Evolutionary conservation across 1,140 invertebrate genomes (phyloP), one percentile per base, ranked within the genome.

Genomic region (Druon quercuslanigerum): DNA sequence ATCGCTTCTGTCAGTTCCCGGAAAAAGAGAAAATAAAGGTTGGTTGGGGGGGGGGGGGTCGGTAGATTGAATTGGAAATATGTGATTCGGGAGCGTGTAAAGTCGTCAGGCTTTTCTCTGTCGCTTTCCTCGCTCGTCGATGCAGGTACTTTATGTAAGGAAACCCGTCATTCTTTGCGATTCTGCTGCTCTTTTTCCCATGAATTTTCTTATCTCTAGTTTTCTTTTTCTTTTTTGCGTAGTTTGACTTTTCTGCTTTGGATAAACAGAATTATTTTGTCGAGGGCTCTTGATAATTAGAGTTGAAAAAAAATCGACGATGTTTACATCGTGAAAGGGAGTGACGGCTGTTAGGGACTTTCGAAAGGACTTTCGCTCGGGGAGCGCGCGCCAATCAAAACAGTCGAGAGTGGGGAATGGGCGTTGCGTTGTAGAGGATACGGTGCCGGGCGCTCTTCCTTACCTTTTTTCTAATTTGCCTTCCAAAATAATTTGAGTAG

Each of bases 51-150:
- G 13, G 57, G 6, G 20, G 46, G 60, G 60, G 60, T 73, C 84
- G 82, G 81, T 81, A 87, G 85, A 87, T 87, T 87, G 86, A 87
- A 87, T 87, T 86, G 85, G 82, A 87, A 87, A 87, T 87, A 87
- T 85, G 86, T 82, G 84, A 87, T 85, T 87, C 82, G 84, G 77
- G 78, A 85, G 80, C 85, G 85, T 87, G 85, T 86, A 87, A 85
- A 87, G 82, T 87, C 85, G 84, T 86, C 83, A 83, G 80, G 77
- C 73, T 82, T 84, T 84, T 79, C 76, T 75, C 71, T 71, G 72
- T 33, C 51, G 72, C 60, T 57, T 66, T 50, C 11, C 17, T 33
- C 3, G 57, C 70, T 66, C 60, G 19, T 66, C 25, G 50, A 50
- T 40, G 20, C 25, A 16, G 20, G 56, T 77, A 19, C 72, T 78